Base-by-base conservation (phyloP, 64 coral and sea anemone species). In the Porites australiensis region DNA sequence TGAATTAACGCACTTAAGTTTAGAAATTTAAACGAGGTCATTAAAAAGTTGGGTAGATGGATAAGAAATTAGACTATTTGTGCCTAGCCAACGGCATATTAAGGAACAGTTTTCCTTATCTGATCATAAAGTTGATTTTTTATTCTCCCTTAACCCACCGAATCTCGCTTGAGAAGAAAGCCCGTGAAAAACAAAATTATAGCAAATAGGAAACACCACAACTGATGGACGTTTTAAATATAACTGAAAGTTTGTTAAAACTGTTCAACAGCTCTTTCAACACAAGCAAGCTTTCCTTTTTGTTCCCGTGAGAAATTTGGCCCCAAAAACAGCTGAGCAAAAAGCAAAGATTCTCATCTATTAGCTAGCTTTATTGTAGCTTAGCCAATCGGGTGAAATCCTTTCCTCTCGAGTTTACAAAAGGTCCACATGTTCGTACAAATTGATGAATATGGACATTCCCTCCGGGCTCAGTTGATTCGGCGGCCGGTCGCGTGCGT, bases 401-500 rank as follows among this genome's bases (percentile, higher is more conserved):
- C 20, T 84, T 18, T 18, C 62, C 86, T 94, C 92, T 79, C 77
- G 87, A 51, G 70, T 70, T 74, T 77, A 83, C 88, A 87, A 94
- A 94, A 94, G 82, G 87, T 87, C 86, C 92, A 94, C 87, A 94
- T 94, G 92, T 94, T 94, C 58, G 88, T 49, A 64, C 22, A 84
- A 74, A 54, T 50, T 67, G 62, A 94, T 82, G 67, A 94, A 94
- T 89, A 94, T 94, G 87, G 87, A 82, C 88, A 83, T 88, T 88
- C 92, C 92, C 88, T 79, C 50, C 79, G 78, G 87, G 76, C 82
- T 87, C 16, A 94, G 86, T 82, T 93, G 73, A 93, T 83, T 97
- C 77, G 95, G 83, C 82, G 43, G 27, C 70, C 65, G 50, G 95
- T 97, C 95, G 95, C 95, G 95, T 97, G 95, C 91, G 79, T 63